Percentiles rank a stretch among this genome's conserved stretches.
Conservation (phyloP, 2,113 vertebrate genomes). For the Aleadryas rufinucha region DNA sequence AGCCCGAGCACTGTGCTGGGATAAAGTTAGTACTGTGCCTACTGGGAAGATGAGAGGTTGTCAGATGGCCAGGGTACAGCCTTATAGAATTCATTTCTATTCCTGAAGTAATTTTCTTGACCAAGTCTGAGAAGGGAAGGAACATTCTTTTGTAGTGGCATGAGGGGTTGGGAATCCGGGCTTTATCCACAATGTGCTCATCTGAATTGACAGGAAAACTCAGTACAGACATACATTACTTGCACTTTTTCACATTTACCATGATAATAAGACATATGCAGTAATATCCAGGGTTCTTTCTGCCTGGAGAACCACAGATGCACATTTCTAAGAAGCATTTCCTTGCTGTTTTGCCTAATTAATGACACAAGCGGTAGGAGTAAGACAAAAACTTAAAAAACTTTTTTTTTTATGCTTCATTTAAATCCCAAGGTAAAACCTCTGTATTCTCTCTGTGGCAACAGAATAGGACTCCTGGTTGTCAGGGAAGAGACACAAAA, state of each 20-base stretch:
- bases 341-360: neutral
- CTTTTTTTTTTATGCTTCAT: fast-evolving
- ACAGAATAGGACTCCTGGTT: neutral
- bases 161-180: neutral
- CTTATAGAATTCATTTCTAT: conserved; percentile 49
- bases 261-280: neutral
- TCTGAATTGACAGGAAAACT: neutral
- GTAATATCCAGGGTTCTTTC: neutral
- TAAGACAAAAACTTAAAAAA: neutral
- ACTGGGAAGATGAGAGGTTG: conserved; percentile 31
- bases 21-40: conserved; percentile 58
- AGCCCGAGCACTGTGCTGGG: neutral
- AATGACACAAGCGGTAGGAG: neutral
- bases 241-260: neutral
- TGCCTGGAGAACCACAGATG: neutral
- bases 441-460: neutral
- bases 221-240: neutral
- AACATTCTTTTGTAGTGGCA: neutral
- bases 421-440: neutral
- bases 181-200: neutral
- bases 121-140: neutral
- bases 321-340: neutral
- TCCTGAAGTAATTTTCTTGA: conserved; percentile 45
- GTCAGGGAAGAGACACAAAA: neutral
- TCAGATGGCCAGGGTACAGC: conserved; percentile 26